A percentile compares a stretch with the other conserved stretches of the same genome.
Conservation (phyloP, 2,888 invertebrate genomes). For the Noctua janthina region DNA sequence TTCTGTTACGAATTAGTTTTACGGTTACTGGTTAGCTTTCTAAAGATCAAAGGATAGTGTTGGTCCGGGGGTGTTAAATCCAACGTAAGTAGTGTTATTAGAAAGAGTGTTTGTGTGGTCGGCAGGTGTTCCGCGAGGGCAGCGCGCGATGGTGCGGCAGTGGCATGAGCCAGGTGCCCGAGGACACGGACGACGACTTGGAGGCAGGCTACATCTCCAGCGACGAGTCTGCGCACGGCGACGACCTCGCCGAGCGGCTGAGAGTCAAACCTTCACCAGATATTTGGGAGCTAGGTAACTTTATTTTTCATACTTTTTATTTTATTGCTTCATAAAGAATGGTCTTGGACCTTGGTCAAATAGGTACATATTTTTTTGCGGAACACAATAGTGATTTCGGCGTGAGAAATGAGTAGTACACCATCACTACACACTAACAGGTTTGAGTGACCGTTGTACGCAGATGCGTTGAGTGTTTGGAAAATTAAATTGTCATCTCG, state of each 20-base stretch:
- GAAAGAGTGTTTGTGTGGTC: constrained; percentile 29
- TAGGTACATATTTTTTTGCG: not conserved
- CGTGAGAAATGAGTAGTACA: not conserved
- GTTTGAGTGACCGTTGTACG: not conserved
- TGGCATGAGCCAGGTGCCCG: constrained; percentile 82
- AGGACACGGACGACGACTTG: constrained; percentile 84
- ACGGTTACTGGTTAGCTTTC: constrained; percentile 23
- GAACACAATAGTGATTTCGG: not conserved
- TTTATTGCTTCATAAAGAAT: not conserved
- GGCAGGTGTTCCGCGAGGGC: constrained; percentile 81
- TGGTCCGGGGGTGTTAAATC: constrained; percentile 25
- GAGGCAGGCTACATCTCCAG: constrained; percentile 89
- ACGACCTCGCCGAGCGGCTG: constrained; percentile 85
- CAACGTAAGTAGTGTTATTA: constrained; percentile 28
- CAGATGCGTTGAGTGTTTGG: not conserved
- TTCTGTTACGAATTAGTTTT: constrained; percentile 56
- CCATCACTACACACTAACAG: not conserved
- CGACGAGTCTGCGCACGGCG: constrained; percentile 88
- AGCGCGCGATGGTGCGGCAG: constrained; percentile 84
- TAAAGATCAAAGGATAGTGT: constrained; percentile 46
- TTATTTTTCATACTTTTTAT: constrained; percentile 28
- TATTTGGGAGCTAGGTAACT: constrained; percentile 87
- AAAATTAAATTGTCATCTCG: not conserved
- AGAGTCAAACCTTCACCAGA: constrained; percentile 86
- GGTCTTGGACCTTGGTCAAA: not conserved